phyloP scores from a whole-genome alignment of 2,888 invertebrate species.

The Cyclophora albipunctata region DNA sequence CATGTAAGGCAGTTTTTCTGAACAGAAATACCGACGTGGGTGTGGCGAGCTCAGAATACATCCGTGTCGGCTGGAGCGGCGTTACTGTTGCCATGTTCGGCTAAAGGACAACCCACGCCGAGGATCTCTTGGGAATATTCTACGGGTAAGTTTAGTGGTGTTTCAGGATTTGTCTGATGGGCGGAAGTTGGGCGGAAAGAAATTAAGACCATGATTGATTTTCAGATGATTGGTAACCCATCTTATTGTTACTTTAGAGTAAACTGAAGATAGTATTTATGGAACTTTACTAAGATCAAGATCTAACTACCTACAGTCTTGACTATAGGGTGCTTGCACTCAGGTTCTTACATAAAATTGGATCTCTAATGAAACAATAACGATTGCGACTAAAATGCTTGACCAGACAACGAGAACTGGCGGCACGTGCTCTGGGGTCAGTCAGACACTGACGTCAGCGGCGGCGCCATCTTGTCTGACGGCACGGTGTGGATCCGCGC shows the following conservation, averaged over 20 bases:
- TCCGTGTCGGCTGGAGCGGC: conserved; percentile 85
- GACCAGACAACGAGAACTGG: conserved; percentile 62
- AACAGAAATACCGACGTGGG: conserved; percentile 85
- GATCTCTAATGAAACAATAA: no score
- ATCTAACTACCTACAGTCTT: no score
- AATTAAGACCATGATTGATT: no score
- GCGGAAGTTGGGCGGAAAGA: no score
- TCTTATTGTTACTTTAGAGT: no score
- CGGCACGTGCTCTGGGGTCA: conserved; percentile 66
- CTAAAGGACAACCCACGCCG: conserved; percentile 87
- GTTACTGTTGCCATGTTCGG: conserved; percentile 83
- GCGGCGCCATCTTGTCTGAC: conserved; percentile 78
- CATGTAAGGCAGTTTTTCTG: conserved; percentile 63
- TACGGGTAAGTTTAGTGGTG: conserved; percentile 60
- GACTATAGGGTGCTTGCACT: no score
- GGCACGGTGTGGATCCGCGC: conserved; percentile 84
- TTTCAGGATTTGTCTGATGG: no score
- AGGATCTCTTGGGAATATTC: conserved; percentile 84
- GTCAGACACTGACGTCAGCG: conserved; percentile 60
- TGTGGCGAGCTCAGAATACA: conserved; percentile 83
- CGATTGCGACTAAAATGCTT: no score
- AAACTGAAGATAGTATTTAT: no score
- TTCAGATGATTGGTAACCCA: no score
- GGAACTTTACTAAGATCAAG: no score
- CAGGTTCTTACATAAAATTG: no score